Evolutionary conservation across 2,888 invertebrate species (phyloP).

Genomic region (Pherbina coryleti): DNA sequence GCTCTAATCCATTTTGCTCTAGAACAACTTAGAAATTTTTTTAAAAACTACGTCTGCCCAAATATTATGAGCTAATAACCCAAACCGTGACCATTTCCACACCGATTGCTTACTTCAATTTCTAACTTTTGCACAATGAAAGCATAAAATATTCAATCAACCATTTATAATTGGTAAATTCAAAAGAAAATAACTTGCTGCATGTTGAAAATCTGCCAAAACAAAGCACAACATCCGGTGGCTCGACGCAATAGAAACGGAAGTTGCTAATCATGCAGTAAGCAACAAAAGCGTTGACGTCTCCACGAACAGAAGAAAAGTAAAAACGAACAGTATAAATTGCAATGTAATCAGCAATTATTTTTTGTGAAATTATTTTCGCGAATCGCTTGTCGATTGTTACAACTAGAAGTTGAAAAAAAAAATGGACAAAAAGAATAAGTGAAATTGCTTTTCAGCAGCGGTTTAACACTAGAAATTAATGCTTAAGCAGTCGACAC

Average conservation of each 20-base stretch:
- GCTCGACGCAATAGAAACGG: background rate
- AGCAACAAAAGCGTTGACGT: background rate
- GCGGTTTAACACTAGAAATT: background rate
- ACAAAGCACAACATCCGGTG: background rate
- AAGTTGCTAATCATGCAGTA: constrained; percentile 9
- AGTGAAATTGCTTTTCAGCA: background rate
- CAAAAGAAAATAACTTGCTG: background rate
- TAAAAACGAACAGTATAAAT: background rate
- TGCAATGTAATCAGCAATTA: background rate
- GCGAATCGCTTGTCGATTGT: background rate
- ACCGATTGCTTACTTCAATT: too few species aligned
- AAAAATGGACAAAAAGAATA: background rate
- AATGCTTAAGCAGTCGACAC: background rate
- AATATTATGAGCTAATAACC: too few species aligned
- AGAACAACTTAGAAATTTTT: too few species aligned
- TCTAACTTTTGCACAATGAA: too few species aligned
- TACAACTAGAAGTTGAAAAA: background rate
- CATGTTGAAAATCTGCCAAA: constrained; percentile 5
- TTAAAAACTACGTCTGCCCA: too few species aligned
- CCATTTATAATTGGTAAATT: background rate
- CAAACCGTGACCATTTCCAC: too few species aligned
- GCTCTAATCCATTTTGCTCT: too few species aligned
- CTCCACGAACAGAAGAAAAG: background rate
- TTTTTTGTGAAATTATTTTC: background rate
- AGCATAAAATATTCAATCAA: background rate